Evolutionary conservation across 2,888 invertebrate genomes (phyloP).

Genomic region (Incurvaria masculella): DNA sequence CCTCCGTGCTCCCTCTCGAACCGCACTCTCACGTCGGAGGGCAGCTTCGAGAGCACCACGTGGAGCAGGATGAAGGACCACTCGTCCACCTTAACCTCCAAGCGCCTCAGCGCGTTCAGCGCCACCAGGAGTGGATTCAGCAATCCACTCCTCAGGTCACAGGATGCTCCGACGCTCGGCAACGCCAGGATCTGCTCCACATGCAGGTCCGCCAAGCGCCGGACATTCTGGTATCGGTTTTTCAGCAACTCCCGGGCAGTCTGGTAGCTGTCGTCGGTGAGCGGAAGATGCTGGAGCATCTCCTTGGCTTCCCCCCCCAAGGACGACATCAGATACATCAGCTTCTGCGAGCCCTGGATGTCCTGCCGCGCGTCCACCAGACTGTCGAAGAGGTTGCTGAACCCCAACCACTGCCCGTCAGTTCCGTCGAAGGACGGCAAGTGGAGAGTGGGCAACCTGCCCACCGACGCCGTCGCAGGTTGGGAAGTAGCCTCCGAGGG

Average conservation of each 20-base stretch:
- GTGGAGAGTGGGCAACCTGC: too few relatives aligned
- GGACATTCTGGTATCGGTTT: background rate
- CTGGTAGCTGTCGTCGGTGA: background rate
- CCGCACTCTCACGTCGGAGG: background rate
- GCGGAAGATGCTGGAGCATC: background rate
- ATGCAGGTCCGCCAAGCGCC: constrained; percentile 1
- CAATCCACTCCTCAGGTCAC: background rate
- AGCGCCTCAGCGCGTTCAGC: background rate
- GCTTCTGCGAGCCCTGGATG: background rate
- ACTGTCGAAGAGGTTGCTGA: background rate
- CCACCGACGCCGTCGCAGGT: too few relatives aligned
- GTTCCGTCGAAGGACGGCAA: too few relatives aligned
- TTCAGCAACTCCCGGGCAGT: background rate
- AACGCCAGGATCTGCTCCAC: background rate
- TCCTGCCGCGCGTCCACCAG: background rate
- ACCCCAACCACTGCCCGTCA: background rate
- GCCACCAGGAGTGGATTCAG: background rate
- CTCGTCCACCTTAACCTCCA: background rate
- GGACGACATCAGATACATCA: background rate
- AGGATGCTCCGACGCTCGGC: constrained; percentile 2
- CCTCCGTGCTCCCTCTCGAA: background rate
- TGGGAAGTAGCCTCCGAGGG: too few relatives aligned
- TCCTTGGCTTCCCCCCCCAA: background rate
- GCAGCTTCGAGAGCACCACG: background rate
- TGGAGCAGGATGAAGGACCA: constrained; percentile 1